Evolutionary conservation across 2,888 invertebrate species (phyloP).

Genomic region (Notodonta dromedarius): DNA sequence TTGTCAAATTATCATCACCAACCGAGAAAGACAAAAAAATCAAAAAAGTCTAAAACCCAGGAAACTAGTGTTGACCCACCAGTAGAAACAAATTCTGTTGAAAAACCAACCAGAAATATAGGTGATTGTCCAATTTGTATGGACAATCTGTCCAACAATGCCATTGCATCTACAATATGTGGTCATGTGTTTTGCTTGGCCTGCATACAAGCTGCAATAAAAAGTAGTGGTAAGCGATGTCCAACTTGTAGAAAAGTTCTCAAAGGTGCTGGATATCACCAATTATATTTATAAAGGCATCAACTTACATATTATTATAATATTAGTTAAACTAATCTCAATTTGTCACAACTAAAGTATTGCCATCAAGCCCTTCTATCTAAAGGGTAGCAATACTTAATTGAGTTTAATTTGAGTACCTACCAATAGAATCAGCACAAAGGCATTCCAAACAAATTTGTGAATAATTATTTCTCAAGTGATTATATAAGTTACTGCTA

Average conservation of each 20-base stretch:
- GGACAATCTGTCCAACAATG: constrained; percentile 44
- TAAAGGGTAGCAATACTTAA: too few relatives aligned
- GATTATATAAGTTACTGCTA: neutral
- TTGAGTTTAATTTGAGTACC: too few relatives aligned
- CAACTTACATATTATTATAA: too few relatives aligned
- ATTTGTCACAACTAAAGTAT: too few relatives aligned
- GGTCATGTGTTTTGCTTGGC: constrained; percentile 64
- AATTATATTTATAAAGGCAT: constrained; percentile 47
- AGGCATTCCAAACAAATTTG: too few relatives aligned
- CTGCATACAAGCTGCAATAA: constrained; percentile 52
- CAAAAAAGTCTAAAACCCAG: constrained; percentile 9
- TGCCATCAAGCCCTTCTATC: too few relatives aligned
- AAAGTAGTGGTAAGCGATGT: constrained; percentile 50
- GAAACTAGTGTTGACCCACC: neutral
- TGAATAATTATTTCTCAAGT: too few relatives aligned
- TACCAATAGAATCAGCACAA: too few relatives aligned
- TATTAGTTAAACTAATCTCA: too few relatives aligned
- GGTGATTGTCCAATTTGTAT: constrained; percentile 65
- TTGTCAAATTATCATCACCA: neutral
- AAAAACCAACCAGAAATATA: constrained; percentile 19
- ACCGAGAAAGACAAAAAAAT: neutral
- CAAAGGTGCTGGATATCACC: constrained; percentile 53
- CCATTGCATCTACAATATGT: constrained; percentile 59
- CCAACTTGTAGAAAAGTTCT: constrained; percentile 58
- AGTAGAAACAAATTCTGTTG: neutral